Evolutionary conservation across 2,888 invertebrate species (phyloP).

Genomic region (Drosophila anomelani): DNA sequence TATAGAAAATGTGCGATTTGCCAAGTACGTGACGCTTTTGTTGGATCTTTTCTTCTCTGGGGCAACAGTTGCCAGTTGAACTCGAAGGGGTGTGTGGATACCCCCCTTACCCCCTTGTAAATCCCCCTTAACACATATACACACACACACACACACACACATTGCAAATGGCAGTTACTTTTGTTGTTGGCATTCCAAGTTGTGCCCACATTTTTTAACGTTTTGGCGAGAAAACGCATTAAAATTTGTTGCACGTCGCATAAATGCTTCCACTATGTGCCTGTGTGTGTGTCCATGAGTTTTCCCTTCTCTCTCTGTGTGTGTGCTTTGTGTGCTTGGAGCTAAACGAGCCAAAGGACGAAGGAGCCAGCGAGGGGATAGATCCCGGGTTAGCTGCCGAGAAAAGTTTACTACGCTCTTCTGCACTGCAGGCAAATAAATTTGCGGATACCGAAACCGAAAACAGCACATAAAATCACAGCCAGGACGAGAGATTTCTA

Average conservation of each 20-base stretch:
- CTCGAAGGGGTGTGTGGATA: constrained; percentile 26
- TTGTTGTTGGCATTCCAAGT: constrained; percentile 70
- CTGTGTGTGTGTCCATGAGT: constrained; percentile 13
- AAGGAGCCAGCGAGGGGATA: constrained; percentile 4
- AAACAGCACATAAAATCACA: constrained; percentile 78
- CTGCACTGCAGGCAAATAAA: constrained; percentile 78
- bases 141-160: constrained; percentile 34
- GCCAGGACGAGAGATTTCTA: constrained; percentile 61
- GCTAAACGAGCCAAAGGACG: constrained; percentile 34
- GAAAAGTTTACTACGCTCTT: constrained; percentile 65
- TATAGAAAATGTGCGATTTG: constrained; percentile 76
- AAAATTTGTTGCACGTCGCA: constrained; percentile 81
- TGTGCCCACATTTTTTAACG: constrained; percentile 78
- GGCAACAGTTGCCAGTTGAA: constrained; percentile 73
- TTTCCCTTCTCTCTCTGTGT: constrained; percentile 6
- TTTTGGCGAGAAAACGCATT: constrained; percentile 78
- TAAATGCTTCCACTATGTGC: constrained; percentile 64
- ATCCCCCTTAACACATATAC: constrained; percentile 36
- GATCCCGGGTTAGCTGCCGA: constrained; percentile 46
- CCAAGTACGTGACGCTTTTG: constrained; percentile 75
- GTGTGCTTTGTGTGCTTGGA: constrained; percentile 31
- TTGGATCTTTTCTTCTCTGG: constrained; percentile 55
- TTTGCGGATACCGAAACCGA: constrained; percentile 76
- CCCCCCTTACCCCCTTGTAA: constrained; percentile 10
- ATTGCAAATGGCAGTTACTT: constrained; percentile 62